Percentiles rank a stretch among this genome's conserved stretches.
phyloP scores from a whole-genome alignment of 2,113 vertebrate species.

The Ondatra zibethicus region DNA sequence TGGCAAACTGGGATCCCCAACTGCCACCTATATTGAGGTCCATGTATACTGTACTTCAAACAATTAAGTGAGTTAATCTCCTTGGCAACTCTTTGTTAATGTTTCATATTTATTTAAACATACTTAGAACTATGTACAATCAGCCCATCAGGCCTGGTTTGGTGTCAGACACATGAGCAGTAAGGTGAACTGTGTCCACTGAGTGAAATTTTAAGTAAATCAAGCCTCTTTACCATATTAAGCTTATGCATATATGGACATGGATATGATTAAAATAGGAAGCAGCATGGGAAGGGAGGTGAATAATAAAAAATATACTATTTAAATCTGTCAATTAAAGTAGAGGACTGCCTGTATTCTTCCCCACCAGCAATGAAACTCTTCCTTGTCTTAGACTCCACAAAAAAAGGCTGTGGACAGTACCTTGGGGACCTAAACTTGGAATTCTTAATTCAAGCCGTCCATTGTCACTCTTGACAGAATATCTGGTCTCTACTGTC shows the following conservation, averaged over 20 bases:
- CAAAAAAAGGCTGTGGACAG: background rate
- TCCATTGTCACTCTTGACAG: background rate
- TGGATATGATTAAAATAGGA: background rate
- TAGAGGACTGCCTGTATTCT: background rate
- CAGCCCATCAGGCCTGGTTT: background rate
- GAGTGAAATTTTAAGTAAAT: background rate
- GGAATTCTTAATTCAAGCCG: background rate
- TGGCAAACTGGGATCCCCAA: background rate
- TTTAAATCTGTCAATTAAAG: background rate
- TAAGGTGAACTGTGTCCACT: background rate
- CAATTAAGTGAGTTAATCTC: background rate
- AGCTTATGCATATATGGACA: background rate
- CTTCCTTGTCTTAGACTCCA: background rate
- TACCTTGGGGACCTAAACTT: background rate
- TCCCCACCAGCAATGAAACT: background rate
- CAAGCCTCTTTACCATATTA: background rate
- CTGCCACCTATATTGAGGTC: no score
- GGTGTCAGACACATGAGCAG: background rate
- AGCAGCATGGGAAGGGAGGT: background rate
- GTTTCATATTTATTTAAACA: background rate
- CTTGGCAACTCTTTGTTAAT: background rate
- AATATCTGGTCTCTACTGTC: background rate
- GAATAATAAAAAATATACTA: background rate
- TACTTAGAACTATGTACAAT: no score
- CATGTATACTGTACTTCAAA: background rate